phyloP scores from a whole-genome alignment of 2,113 vertebrate species.

The Ia io region DNA sequence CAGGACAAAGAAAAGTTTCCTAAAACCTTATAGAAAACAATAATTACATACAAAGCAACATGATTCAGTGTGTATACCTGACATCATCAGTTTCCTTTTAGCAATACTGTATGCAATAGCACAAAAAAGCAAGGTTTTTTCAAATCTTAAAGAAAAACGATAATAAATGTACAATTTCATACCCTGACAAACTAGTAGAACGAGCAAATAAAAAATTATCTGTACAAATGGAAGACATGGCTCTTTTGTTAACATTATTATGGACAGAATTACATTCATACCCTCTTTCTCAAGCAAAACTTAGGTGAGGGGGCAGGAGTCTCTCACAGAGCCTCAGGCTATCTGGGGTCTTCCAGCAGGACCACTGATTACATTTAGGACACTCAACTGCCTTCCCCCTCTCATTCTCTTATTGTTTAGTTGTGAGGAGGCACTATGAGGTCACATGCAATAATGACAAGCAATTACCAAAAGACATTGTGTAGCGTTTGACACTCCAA shows the following conservation, averaged over 20 bases:
- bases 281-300: neutral
- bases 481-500: neutral
- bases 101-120: neutral
- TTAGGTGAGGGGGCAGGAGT: fast-evolving
- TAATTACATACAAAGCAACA: neutral
- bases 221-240: neutral
- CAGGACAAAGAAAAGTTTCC: neutral
- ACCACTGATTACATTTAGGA: neutral
- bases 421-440: neutral
- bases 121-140: neutral
- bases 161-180: neutral
- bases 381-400: neutral
- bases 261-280: neutral
- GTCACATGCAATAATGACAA: neutral
- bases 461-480: neutral
- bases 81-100: neutral
- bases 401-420: neutral
- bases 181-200: neutral
- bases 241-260: neutral
- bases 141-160: neutral
- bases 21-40: neutral
- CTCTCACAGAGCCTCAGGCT: neutral
- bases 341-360: neutral
- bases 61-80: neutral
- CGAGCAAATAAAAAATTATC: neutral